Evolutionary conservation across 1,140 invertebrate species (phyloP).

Genomic region (Ceratosolen solmsi): DNA sequence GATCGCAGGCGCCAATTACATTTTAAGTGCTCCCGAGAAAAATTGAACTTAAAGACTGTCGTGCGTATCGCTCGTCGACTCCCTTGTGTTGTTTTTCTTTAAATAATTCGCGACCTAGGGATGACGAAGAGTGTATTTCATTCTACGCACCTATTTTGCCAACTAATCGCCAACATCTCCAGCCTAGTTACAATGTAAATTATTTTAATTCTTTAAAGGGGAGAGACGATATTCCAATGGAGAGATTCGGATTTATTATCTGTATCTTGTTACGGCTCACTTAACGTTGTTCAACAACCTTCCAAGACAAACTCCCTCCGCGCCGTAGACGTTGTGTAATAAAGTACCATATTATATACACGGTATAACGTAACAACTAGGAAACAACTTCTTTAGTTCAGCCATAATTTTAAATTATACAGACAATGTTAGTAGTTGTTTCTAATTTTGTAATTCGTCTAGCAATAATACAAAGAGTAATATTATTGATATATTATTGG

Average conservation of each 20-base stretch:
- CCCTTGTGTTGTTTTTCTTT: no score
- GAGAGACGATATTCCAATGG: neutral
- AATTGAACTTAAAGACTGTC: neutral
- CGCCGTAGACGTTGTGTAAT: neutral
- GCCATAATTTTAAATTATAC: slow-evolving; percentile 27
- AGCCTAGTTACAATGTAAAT: no score
- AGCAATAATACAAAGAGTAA: neutral
- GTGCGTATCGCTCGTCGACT: neutral
- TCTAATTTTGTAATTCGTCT: neutral
- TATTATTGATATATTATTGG: neutral
- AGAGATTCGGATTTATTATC: neutral
- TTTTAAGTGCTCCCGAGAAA: neutral
- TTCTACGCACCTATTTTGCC: no score
- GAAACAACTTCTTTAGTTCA: neutral
- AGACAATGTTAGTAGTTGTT: neutral
- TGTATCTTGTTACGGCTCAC: neutral
- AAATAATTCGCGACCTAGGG: no score
- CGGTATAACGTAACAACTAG: slow-evolving; percentile 12
- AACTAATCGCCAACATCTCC: no score
- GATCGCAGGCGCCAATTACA: neutral
- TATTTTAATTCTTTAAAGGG: no score
- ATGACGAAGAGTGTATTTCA: no score
- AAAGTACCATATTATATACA: slow-evolving; percentile 19
- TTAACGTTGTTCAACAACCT: neutral
- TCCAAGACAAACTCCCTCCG: neutral